Conservation (phyloP, 1,140 invertebrate species). For the Triops longicaudatus region DNA sequence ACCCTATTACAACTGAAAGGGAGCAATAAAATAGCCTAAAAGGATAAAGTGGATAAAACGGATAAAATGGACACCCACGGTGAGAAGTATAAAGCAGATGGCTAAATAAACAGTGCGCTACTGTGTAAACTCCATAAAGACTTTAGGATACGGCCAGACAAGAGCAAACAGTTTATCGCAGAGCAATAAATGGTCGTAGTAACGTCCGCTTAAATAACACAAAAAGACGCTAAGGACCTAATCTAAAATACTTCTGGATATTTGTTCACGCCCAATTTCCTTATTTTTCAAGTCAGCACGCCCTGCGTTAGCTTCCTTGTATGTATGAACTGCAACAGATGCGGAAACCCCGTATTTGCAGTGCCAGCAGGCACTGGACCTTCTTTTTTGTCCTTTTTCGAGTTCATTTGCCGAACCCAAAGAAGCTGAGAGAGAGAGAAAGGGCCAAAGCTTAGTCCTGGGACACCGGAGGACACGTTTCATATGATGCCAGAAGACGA, state of each 20-base stretch:
- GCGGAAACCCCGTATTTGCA: neutral
- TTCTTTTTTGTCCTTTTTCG: neutral
- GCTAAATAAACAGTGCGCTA: neutral
- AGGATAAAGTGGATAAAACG: neutral
- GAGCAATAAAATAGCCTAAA: neutral
- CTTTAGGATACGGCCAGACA: neutral
- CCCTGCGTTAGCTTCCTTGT: neutral
- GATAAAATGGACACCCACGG: neutral
- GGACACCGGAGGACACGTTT: neutral
- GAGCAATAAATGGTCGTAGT: neutral
- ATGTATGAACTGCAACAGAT: slow-evolving; percentile 11
- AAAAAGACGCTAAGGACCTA: neutral
- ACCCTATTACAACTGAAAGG: neutral
- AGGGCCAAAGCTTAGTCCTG: neutral
- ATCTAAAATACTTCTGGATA: neutral
- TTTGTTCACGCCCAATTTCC: slow-evolving; percentile 10
- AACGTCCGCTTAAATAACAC: neutral
- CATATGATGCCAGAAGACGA: neutral
- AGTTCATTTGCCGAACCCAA: neutral
- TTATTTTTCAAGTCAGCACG: neutral
- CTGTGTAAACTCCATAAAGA: neutral
- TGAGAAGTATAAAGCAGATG: neutral
- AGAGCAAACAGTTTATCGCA: neutral
- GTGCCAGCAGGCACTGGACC: neutral
- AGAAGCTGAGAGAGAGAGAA: neutral